Evolutionary conservation across 1,140 invertebrate species (phyloP).

Genomic region (Aphelenchoides besseyi): DNA sequence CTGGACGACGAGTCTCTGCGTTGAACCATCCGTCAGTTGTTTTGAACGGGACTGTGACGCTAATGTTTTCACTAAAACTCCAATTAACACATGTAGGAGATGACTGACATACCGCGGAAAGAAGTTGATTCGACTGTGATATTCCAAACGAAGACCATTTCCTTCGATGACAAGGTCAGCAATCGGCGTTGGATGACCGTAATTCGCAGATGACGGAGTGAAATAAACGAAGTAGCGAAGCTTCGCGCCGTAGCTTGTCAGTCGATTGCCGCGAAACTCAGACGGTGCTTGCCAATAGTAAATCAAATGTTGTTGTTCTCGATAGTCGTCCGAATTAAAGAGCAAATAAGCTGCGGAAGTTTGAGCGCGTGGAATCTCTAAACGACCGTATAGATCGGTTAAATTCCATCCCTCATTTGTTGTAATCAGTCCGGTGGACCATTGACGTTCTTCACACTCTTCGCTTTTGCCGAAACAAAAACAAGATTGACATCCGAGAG

Average conservation of each 20-base stretch:
- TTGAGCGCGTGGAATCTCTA: conserved; percentile 22
- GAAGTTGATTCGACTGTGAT: conserved; percentile 59
- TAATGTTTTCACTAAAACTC: conserved; percentile 55
- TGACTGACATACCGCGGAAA: conserved; percentile 49
- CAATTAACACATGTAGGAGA: conserved; percentile 36
- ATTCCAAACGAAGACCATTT: conserved; percentile 67
- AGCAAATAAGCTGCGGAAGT: conserved; percentile 28
- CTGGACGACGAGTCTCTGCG: conserved; percentile 62
- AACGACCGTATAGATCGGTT: conserved; percentile 62
- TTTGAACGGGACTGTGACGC: conserved; percentile 36
- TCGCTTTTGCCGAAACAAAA: conserved; percentile 84
- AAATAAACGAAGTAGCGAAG: conserved; percentile 69
- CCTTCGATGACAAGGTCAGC: conserved; percentile 70
- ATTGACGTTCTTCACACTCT: conserved; percentile 69
- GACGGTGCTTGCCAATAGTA: conserved; percentile 85
- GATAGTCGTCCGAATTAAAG: conserved; percentile 40
- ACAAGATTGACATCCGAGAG: conserved; percentile 79
- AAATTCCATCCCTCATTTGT: conserved; percentile 62
- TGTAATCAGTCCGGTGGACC: conserved; percentile 64
- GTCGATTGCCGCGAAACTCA: conserved; percentile 66
- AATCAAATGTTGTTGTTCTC: conserved; percentile 68
- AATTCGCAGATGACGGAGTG: neutral
- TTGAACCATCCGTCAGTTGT: conserved; percentile 64
- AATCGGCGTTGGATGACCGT: conserved; percentile 70
- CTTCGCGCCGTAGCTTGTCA: conserved; percentile 78